A percentile compares a stretch with the other conserved stretches of the same genome.
phyloP scores from a whole-genome alignment of 1,140 invertebrate genomes.

The Brachystomella parvula region DNA sequence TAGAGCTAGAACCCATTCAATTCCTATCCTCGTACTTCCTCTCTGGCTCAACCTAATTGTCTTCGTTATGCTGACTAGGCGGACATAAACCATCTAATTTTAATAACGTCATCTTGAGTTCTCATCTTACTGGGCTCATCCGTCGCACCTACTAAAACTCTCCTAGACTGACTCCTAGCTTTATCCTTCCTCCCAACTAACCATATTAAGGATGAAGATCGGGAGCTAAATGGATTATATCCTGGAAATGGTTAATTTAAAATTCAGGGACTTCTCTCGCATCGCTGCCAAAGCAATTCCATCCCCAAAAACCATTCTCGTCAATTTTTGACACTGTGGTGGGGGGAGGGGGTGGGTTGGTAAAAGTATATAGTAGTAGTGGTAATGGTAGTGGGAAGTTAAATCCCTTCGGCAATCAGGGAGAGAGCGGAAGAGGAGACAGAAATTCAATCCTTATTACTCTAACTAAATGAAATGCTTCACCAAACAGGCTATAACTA shows the following conservation, averaged over 20 bases:
- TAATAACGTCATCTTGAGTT: constrained; percentile 6
- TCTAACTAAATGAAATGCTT: not conserved
- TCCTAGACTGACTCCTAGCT: not conserved
- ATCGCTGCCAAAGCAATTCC: not conserved
- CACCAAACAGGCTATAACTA: not conserved
- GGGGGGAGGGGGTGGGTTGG: too few species aligned
- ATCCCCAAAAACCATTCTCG: not conserved
- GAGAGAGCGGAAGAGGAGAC: too few species aligned
- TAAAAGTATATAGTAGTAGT: too few species aligned
- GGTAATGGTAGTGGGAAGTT: too few species aligned
- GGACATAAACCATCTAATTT: constrained; percentile 7
- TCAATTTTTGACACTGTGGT: too few species aligned
- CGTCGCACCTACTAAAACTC: not conserved
- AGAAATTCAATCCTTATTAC: not conserved
- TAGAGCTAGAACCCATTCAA: not conserved
- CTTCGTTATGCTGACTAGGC: not conserved
- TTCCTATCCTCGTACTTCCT: not conserved
- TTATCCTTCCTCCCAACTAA: not conserved
- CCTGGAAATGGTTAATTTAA: constrained; percentile 13
- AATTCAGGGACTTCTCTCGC: not conserved
- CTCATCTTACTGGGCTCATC: too few species aligned
- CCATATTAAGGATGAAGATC: constrained; percentile 2
- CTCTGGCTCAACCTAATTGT: not conserved
- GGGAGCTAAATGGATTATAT: constrained; percentile 10
- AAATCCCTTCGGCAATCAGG: too few species aligned